Base-by-base conservation (phyloP, 2,797 vertebrate genomes). In the Tangara arthus region DNA sequence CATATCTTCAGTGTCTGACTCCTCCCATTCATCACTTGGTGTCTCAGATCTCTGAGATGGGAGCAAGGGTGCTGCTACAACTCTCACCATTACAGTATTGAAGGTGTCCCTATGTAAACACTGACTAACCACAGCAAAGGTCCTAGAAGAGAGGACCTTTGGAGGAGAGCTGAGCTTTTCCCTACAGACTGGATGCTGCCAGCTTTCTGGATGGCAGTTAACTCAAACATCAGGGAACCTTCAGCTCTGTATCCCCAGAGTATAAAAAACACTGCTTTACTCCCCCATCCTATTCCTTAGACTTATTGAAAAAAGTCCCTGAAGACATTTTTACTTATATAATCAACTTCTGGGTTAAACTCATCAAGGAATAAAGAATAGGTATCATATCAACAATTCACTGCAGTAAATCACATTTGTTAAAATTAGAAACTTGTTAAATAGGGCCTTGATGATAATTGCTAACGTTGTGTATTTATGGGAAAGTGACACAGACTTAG, bases 311-410 rank as follows among this genome's bases (percentile, higher is more conserved):
- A 77, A 96, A 91, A 76, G 26, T 46, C 39, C 84, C 87, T 84
- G 61, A 46, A 28, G 87, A 73, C 49, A 83, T 95, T 87, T 97
- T 94, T 87, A 83, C 56, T 82, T 90, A 66, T 35, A 57, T 78
- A 93, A 95, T 89, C 76, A 95, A 94, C 88, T 91, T 92, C 94
- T 47, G 87, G 93, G 86, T 96, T 95, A 96, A 79, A 95, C 65
- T 96, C 93, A 92, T 93, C 75, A 94, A 95, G 89, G n/a, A 61
- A 93, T 88, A 82, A 92, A 85, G 50, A 83, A 65, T 44, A 90
- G 96, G 82, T 96, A 88, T 61, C 3, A 0, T 53, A 89, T 30
- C 49, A 96, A 94, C 71, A 86, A 85, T 73, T 93, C 82, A 69
- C 37, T 59, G 56, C 85, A 92, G 44, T 70, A 86, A 95, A 91